Base-by-base conservation (phyloP, 2,797 vertebrate species). In the Enteromius fasciolatus region DNA sequence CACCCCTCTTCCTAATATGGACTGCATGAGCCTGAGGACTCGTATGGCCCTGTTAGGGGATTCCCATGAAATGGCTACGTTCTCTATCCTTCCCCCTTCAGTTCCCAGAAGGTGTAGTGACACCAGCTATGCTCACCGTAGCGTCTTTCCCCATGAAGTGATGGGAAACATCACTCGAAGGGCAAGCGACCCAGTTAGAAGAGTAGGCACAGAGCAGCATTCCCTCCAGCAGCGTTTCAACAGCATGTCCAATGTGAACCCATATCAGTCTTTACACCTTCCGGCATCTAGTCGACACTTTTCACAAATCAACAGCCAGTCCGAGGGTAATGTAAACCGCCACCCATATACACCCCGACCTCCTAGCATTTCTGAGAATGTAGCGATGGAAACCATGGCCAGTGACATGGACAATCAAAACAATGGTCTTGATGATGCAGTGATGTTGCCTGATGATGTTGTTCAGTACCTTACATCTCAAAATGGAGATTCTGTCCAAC, bases 171-270 rank as follows among this genome's bases (percentile, higher is more conserved):
- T 89, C 54, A 87, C 88, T 0, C 94, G 96, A 44, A 90, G 97
- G 44, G 97, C 97, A 1, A 98, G 97, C 0, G 97, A 99, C 84
- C 97, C 97, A 0, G 95, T 96, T 31, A 91, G 95, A 86, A 91
- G 92, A n/a, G 86, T 85, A 14, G 86, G 84, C 0, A 78, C 89
- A 0, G 94, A 95, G 0, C 91, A 25, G 82, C 92, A 91, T 33
- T 88, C 91, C 0, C 90, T 92, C 3, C 89, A 93, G 72, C 96
- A 97, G 61, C 95, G 95, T 78, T 96, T 95, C 92, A 95, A 95
- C 89, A 97, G 96, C 81, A 90, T 95, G 86, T 95, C 91, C 50
- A 92, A 87, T 0, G 86, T 98, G 88, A 93, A 89, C 61, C 50
- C 36, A 59, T 67, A 17, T 39, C n/a, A 10, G 10, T 11, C 78